Evolutionary conservation across 1,140 invertebrate species (phyloP).

Genomic region (Leptopilina boulardi): DNA sequence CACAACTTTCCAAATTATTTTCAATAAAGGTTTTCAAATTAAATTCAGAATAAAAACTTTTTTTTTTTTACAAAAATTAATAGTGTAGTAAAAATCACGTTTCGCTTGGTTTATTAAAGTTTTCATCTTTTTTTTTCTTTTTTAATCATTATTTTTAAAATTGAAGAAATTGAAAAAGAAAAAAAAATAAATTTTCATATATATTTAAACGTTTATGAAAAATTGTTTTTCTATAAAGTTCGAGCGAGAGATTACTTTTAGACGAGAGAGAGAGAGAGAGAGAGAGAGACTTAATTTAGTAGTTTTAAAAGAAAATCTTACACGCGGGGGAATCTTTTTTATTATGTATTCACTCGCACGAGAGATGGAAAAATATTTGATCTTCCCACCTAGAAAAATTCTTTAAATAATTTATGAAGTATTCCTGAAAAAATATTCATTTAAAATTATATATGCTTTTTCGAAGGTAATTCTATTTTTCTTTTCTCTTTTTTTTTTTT

Average conservation of each 20-base stretch:
- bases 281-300: neutral
- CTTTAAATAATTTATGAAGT: conserved; percentile 14
- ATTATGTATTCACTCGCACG: conserved; percentile 6
- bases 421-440: neutral
- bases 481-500: too few species aligned
- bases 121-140: neutral
- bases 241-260: neutral
- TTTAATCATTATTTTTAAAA: neutral
- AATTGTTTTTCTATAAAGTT: conserved; percentile 1
- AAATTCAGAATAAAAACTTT: neutral
- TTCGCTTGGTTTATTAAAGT: neutral
- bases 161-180: neutral
- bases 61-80: too few species aligned
- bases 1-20: neutral
- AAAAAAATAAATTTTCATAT: neutral
- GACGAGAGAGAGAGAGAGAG: too few species aligned
- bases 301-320: conserved; percentile 8
- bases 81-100: neutral
- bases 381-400: conserved; percentile 9
- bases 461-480: neutral
- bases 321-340: neutral
- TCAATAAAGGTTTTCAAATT: neutral
- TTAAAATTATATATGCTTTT: neutral
- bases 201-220: neutral
- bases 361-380: conserved; percentile 16